These are phyloP conservation scores for Sipunculus nudus DNA, from an alignment of 2,888 invertebrate species.

Conservation along the genomic window DNA sequence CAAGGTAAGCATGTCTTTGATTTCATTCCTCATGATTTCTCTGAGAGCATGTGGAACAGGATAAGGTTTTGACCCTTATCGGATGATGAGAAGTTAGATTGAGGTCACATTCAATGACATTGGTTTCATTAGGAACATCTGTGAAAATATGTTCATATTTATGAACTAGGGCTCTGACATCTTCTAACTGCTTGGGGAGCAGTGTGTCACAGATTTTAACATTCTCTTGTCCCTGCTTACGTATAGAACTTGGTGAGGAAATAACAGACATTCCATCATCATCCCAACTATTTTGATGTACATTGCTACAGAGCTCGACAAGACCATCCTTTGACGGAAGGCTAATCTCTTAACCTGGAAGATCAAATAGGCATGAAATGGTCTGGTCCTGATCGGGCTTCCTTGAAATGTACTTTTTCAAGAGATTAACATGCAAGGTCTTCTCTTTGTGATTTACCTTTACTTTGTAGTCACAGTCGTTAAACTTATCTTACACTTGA, in stretches of 20 bases:
- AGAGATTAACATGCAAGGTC: slow-evolving; percentile 3
- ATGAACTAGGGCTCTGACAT: no score
- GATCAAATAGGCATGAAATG: no score
- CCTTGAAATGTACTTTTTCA: slow-evolving; percentile 1
- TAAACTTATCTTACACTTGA: not conserved
- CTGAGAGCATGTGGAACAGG: slow-evolving; percentile 1
- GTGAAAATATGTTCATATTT: not conserved
- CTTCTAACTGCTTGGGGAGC: no score
- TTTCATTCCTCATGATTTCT: not conserved
- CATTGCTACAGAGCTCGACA: no score
- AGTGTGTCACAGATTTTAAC: no score
- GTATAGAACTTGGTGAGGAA: no score
- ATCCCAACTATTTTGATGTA: no score
- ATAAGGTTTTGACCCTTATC: not conserved
- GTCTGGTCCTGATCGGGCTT: no score
- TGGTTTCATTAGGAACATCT: not conserved
- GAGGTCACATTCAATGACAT: not conserved
- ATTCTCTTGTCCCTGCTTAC: no score
- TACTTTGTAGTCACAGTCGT: not conserved
- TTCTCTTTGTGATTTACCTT: not conserved
- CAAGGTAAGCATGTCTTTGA: not conserved
- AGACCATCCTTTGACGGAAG: no score
- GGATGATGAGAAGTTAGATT: not conserved
- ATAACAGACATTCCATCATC: no score
- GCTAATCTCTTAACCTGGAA: no score